phyloP scores from a whole-genome alignment of 2,888 invertebrate genomes.

The Trilocha varians region DNA sequence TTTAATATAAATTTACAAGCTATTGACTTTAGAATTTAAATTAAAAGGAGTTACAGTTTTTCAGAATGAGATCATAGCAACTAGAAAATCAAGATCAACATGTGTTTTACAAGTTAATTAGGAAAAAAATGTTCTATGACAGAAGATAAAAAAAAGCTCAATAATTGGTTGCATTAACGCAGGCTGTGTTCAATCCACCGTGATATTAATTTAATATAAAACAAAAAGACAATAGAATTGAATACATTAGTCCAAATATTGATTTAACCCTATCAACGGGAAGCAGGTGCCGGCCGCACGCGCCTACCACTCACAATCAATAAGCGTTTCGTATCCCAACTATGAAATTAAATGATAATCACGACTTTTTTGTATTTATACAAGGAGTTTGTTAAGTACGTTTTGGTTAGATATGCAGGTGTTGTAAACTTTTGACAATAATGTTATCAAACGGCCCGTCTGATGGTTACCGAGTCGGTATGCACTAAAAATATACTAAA shows the following conservation, averaged over 20 bases:
- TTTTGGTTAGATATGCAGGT: conserved; percentile 37
- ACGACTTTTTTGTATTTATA: conserved; percentile 63
- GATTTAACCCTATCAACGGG: conserved; percentile 70
- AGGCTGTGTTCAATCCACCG: background rate
- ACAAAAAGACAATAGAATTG: conserved; percentile 50
- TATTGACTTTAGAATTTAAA: too few relatives aligned
- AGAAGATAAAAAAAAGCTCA: background rate
- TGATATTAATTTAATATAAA: conserved; percentile 1
- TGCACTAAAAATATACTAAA: too few relatives aligned
- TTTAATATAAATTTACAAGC: too few relatives aligned
- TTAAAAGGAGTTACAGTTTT: too few relatives aligned
- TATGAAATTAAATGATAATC: conserved; percentile 74
- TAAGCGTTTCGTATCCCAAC: conserved; percentile 62
- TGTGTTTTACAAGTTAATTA: background rate
- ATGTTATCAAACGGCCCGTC: too few relatives aligned
- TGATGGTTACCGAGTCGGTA: too few relatives aligned
- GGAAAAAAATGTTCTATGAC: background rate
- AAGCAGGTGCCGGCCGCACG: conserved; percentile 67
- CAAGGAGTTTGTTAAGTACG: conserved; percentile 59
- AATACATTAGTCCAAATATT: conserved; percentile 69
- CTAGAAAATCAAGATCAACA: too few relatives aligned
- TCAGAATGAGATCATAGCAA: too few relatives aligned
- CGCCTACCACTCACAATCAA: conserved; percentile 52
- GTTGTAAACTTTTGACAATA: conserved; percentile 28
- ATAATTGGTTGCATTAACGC: background rate